phyloP scores from a whole-genome alignment of 2,888 invertebrate genomes.

The Oscheius sp. region DNA sequence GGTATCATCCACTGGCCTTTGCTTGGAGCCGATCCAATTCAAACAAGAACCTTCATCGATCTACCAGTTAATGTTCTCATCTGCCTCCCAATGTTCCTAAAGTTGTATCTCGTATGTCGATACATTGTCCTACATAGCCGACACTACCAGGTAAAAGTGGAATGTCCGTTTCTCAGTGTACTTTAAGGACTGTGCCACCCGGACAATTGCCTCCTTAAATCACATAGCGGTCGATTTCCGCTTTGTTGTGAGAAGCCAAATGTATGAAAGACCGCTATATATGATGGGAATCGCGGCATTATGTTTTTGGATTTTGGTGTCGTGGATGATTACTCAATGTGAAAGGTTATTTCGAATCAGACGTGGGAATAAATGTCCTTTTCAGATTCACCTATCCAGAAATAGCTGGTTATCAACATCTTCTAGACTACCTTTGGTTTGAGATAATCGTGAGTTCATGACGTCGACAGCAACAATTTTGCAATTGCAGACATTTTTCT shows the following conservation, averaged over 20 bases:
- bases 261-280: slow-evolving; percentile 87
- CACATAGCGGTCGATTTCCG: slow-evolving; percentile 90
- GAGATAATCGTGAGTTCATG: slow-evolving; percentile 65
- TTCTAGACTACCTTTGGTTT: slow-evolving; percentile 71
- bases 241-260: slow-evolving; percentile 94
- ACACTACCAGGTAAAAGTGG: slow-evolving; percentile 80
- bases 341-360: slow-evolving; percentile 82
- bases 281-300: slow-evolving; percentile 94
- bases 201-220: slow-evolving; percentile 76
- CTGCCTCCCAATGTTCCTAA: slow-evolving; percentile 98
- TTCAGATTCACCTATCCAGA: slow-evolving; percentile 50
- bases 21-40: slow-evolving; percentile 45
- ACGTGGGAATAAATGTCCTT: neutral
- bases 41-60: slow-evolving; percentile 40
- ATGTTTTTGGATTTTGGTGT: slow-evolving; percentile 97
- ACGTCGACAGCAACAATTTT: slow-evolving; percentile 72
- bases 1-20: slow-evolving; percentile 54
- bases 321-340: slow-evolving; percentile 97
- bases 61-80: slow-evolving; percentile 88
- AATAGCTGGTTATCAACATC: slow-evolving; percentile 59
- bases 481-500: slow-evolving; percentile 87
- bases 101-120: slow-evolving; percentile 97
- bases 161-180: neutral
- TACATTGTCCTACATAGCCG: slow-evolving; percentile 99
- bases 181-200: slow-evolving; percentile 87